These are phyloP conservation scores for Mamestra brassicae DNA, from an alignment of 2,888 invertebrate genomes.

Conservation along the genomic window DNA sequence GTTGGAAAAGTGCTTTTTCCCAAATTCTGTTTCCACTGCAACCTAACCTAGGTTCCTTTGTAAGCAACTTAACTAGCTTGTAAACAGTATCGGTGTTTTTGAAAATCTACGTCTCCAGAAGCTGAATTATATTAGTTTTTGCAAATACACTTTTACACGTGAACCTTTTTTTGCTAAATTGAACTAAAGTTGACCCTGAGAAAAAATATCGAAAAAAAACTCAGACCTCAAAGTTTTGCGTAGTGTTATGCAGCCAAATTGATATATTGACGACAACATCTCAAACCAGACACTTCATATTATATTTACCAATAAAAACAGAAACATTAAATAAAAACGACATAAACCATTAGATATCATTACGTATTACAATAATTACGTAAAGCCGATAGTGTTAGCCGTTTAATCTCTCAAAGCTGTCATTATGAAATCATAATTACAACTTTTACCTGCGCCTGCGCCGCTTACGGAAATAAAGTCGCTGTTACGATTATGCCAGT, in stretches of 20 bases:
- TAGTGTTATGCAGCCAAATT: background rate
- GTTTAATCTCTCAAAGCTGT: constrained; percentile 46
- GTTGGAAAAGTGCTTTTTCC: background rate
- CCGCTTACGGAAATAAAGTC: constrained; percentile 59
- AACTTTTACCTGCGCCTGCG: constrained; percentile 64
- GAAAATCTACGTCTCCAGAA: no score
- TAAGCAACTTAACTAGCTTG: no score
- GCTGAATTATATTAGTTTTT: no score
- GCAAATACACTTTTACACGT: no score
- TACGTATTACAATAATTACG: constrained; percentile 53
- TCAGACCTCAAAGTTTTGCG: no score
- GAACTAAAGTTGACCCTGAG: no score
- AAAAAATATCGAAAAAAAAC: no score
- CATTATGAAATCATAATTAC: constrained; percentile 64
- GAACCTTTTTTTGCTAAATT: no score
- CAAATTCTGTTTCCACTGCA: background rate
- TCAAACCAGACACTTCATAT: constrained; percentile 2
- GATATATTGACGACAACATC: background rate
- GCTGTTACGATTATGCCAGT: constrained; percentile 58
- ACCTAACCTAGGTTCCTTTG: no score
- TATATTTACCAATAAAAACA: constrained; percentile 8
- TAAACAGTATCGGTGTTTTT: no score
- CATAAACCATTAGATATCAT: constrained; percentile 28
- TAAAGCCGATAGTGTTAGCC: constrained; percentile 49
- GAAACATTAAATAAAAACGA: constrained; percentile 14